Base-by-base conservation (phyloP, 2,888 invertebrate species). In the Rhagonycha fulva region DNA sequence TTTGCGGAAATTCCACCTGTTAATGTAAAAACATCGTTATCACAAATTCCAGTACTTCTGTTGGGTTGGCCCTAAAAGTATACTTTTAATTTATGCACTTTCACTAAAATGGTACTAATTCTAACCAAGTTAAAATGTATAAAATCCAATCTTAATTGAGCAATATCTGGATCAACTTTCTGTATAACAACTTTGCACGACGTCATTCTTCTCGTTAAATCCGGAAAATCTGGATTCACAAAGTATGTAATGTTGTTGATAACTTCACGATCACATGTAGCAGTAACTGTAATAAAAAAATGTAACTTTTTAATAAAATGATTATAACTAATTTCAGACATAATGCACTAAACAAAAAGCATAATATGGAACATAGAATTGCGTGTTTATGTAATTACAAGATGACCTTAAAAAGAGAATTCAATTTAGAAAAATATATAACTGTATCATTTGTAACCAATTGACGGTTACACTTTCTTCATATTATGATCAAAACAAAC, bases 101-200 rank as follows among this genome's bases (percentile, higher is more conserved):
- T n/a, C 68, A 62, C 14, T 14, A 72, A 68, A 79, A 5, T 30
- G 14, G 19, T 60, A 14, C 11, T 28, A 60, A 89, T 5, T 32
- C 92, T 91, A 85, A 94, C 94, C 87, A 96, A 90, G 84, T 93
- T 93, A 84, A 96, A 96, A 87, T 96, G 95, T 70, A 94, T 88
- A 84, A 96, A 95, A 87, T 96, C 96, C 19, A 96, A 90, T 82
- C 95, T 90, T 66, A 97, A 88, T 87, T 97, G 97, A 85, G 94
- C 94, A 83, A 97, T 93, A 82, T 95, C 94, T 0, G 92, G 91
- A 82, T 93, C 93, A 74, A 94, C 91, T 88, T 95, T 94, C 85
- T 93, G 93, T 9, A 97, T 91, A 80, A 90, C 91, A 70, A 96
- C 87, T 77, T 90, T 89, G 86, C 97, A 97, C 80, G 92, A 91